phyloP scores from a whole-genome alignment of 2,797 vertebrate species.

The Anabacerthia variegaticeps region DNA sequence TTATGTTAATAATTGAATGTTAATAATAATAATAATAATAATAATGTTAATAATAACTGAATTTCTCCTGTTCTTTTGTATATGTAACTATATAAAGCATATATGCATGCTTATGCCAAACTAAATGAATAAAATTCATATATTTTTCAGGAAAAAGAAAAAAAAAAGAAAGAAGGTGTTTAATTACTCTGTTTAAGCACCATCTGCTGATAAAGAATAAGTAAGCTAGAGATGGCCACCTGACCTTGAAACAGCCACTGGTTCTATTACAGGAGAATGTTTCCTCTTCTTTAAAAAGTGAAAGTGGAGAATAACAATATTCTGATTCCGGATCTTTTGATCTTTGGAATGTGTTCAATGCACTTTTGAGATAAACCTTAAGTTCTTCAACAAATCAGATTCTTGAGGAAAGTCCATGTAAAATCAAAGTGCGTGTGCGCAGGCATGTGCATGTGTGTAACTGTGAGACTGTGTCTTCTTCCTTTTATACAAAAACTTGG shows the following conservation, averaged over 20 bases:
- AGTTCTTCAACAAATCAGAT: background rate
- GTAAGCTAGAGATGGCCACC: background rate
- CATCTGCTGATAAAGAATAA: background rate
- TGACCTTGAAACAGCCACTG: background rate
- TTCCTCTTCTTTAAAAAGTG: background rate
- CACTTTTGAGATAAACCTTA: slow-evolving; percentile 27
- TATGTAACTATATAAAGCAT: background rate
- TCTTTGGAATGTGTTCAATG: background rate
- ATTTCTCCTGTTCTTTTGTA: background rate
- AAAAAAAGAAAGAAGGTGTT: background rate
- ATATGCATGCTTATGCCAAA: background rate
- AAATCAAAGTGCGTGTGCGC: background rate
- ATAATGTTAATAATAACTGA: background rate
- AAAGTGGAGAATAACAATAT: background rate
- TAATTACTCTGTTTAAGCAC: background rate
- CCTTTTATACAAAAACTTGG: background rate
- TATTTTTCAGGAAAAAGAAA: background rate
- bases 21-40: background rate
- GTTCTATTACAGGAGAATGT: background rate
- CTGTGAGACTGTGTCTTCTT: background rate
- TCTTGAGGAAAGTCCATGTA: background rate
- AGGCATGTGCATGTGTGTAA: background rate
- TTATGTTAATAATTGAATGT: background rate
- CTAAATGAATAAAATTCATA: background rate
- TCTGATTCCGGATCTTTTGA: background rate